Conservation (phyloP, 2,888 invertebrate genomes). For the Callimorpha dominula region DNA sequence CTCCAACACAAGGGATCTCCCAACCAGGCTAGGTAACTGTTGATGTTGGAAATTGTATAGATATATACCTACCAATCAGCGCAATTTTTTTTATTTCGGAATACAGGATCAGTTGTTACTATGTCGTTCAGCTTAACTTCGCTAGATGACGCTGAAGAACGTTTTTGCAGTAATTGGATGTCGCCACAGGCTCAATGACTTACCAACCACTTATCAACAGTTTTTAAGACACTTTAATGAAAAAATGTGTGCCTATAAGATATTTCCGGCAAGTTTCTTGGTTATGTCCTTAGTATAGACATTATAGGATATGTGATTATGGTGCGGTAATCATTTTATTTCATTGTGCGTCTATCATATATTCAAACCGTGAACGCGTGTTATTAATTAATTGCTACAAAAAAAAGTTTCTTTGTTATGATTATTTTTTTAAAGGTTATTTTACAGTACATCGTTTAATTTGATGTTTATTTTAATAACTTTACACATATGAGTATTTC, state of each 20-base stretch:
- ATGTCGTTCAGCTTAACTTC: not conserved
- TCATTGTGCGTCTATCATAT: not conserved
- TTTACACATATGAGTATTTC: not conserved
- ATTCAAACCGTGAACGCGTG: conserved; percentile 4
- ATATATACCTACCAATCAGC: not conserved
- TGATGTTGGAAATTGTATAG: not conserved
- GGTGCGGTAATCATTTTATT: not conserved
- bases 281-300: not conserved
- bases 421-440: conserved; percentile 4
- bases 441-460: not conserved
- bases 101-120: no score
- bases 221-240: not conserved
- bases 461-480: conserved; percentile 6
- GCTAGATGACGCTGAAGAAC: not conserved
- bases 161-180: not conserved
- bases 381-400: not conserved
- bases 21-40: no score
- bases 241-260: not conserved
- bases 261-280: not conserved
- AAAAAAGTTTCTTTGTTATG: conserved; percentile 8
- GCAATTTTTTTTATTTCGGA: no score
- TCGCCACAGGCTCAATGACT: not conserved
- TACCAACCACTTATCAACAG: not conserved
- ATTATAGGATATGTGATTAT: not conserved
- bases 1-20: not conserved